Evolutionary conservation across 2,888 invertebrate species (phyloP), one percentile per base, ranked within the genome.

Genomic region (Drosophila falleni): DNA sequence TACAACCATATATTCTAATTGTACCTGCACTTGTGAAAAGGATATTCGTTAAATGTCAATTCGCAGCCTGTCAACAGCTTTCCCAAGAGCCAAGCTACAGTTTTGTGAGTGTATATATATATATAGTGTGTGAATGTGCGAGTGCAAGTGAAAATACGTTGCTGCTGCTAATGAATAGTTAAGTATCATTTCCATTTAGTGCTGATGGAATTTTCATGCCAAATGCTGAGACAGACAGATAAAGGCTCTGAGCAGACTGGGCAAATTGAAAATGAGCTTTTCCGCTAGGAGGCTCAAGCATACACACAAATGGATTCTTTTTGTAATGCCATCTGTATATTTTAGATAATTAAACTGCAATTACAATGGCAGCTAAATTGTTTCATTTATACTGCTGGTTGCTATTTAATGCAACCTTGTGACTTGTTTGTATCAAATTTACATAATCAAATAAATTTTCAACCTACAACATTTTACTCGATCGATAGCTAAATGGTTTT

Each of bases 111-210:
- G 15, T 41, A 6, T 49, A 39, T 46, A 10, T 39, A 10, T 35
- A 31, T 59, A n/a, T 29, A 19, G 23, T 23, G 23, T 23, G 23
- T 23, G 4, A 23, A 23, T 23, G 23, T 23, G 39, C 23, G 49
- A 50, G 19, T 53, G 58, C 42, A 29, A 42, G n/a, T 35, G 70
- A 72, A 70, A 76, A 81, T 78, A 61, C 70, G 56, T 79, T 58
- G 60, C 44, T 39, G 53, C 50, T 70, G 71, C 70, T 72, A 78
- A 78, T 83, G 80, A 78, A 74, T 82, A 85, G 65, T 85, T 82
- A 69, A 80, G 68, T 63, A 65, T 71, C 73, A 70, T 71, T 82
- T 73, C 64, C 77, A 71, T 74, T 69, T 46, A 56, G 49, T 55
- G 47, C 68, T 80, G 81, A 83, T 81, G 81, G 72, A 63, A 80